phyloP scores from a whole-genome alignment of 2,797 vertebrate species.

The Lacerta bilineata region DNA sequence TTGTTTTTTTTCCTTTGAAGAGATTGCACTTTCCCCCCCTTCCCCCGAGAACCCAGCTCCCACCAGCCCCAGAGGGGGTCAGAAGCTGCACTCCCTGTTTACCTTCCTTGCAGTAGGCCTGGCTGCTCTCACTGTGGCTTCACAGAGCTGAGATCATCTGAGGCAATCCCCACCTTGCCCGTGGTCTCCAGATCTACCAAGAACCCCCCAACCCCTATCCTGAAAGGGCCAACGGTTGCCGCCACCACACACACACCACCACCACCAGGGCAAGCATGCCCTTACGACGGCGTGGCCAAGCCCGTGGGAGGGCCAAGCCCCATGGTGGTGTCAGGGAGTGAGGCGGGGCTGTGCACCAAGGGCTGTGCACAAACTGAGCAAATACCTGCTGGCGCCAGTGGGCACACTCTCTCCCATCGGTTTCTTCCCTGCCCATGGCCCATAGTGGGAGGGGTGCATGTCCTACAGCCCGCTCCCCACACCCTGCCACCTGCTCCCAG shows the following conservation, averaged over 20 bases:
- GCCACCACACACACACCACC: not conserved
- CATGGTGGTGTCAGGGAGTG: not conserved
- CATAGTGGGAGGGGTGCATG: not conserved
- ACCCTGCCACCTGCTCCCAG: not conserved
- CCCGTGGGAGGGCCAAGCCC: not conserved
- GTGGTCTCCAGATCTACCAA: conserved; percentile 18
- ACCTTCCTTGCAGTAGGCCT: conserved; percentile 21
- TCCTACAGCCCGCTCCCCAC: not conserved
- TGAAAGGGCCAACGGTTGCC: conserved; percentile 4
- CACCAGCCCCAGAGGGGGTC: not conserved
- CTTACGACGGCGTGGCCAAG: not conserved
- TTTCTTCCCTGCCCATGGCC: not conserved
- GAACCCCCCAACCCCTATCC: not conserved
- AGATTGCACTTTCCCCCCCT: conserved; percentile 45
- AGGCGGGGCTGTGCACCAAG: not conserved
- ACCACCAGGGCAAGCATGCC: not conserved
- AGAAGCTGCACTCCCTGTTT: not conserved
- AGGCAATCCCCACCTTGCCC: not conserved
- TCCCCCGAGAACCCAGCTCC: conserved; percentile 23
- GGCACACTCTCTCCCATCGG: not conserved
- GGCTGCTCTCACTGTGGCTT: conserved; percentile 18
- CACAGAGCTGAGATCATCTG: not conserved
- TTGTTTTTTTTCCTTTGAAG: conserved; percentile 48
- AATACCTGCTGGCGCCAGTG: not conserved
- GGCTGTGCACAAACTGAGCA: conserved; percentile 16